phyloP scores from a whole-genome alignment of 2,797 vertebrate genomes.

The Trichosurus vulpecula region DNA sequence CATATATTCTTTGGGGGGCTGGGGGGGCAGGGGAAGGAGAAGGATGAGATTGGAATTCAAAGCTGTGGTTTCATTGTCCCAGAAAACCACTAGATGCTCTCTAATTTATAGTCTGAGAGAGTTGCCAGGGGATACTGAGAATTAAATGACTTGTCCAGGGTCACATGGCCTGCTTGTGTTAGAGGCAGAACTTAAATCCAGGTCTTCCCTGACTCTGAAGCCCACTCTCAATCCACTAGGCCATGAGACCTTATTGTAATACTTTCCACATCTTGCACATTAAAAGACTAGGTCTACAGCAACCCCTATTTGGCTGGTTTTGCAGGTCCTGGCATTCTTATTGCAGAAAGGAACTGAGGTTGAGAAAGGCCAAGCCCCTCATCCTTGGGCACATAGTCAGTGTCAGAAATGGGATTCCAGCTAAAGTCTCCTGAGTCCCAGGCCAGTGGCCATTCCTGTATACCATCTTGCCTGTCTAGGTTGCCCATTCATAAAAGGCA shows the following conservation, averaged over 20 bases:
- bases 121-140: background rate
- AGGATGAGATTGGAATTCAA: background rate
- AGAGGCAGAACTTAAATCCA: background rate
- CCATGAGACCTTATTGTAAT: background rate
- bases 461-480: background rate
- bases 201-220: background rate
- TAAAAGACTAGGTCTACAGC: background rate
- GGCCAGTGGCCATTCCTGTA: background rate
- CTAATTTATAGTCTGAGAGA: background rate
- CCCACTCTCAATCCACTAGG: background rate
- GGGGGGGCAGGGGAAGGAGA: background rate
- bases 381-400: background rate
- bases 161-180: background rate
- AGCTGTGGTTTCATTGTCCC: background rate
- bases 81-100: background rate
- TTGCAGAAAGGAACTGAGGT: background rate
- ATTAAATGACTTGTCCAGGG: background rate
- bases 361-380: background rate
- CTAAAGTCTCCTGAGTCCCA: background rate
- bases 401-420: background rate
- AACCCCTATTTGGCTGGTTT: background rate
- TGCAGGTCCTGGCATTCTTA: background rate
- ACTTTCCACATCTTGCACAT: background rate
- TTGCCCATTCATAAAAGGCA: background rate
- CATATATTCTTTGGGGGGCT: background rate